Percentiles rank a stretch among this genome's conserved stretches.
Conservation (phyloP, 2,888 invertebrate species). For the Clepsis dumicolana region DNA sequence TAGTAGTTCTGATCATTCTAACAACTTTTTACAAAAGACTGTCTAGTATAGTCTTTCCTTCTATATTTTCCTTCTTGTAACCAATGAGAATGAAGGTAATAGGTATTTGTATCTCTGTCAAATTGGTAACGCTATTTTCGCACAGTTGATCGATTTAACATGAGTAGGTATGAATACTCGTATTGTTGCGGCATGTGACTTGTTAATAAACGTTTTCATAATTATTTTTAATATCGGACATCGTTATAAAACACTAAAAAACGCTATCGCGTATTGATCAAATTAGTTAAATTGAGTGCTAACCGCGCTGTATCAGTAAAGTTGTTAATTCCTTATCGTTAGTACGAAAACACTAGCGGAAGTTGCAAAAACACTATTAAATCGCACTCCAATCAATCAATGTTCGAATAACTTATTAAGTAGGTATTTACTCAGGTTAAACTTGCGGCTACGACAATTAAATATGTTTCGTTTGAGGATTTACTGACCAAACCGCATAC, state of each 20-base stretch:
- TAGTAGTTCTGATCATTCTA: not conserved
- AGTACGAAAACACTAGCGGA: conserved; percentile 25
- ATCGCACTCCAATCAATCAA: conserved; percentile 9
- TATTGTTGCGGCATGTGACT: not conserved
- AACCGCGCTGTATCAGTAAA: conserved; percentile 26
- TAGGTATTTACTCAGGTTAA: not conserved
- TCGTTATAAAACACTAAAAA: conserved; percentile 24
- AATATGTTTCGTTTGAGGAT: not conserved
- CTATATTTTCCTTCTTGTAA: not conserved
- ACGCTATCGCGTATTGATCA: conserved; percentile 23
- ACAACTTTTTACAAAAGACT: not conserved
- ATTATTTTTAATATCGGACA: not conserved
- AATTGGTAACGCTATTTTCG: not conserved
- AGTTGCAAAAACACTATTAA: conserved; percentile 27
- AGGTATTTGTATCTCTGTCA: not conserved
- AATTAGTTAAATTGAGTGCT: conserved; percentile 26
- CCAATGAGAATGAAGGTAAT: not conserved
- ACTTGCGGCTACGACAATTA: not conserved
- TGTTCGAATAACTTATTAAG: conserved; percentile 7
- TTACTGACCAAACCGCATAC: not conserved
- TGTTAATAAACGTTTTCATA: not conserved
- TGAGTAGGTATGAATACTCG: too few species aligned
- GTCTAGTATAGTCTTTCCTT: not conserved
- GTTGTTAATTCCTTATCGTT: conserved; percentile 37
- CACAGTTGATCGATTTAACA: not conserved